Conservation (phyloP, 2,113 vertebrate species). For the Nipponia nippon region DNA sequence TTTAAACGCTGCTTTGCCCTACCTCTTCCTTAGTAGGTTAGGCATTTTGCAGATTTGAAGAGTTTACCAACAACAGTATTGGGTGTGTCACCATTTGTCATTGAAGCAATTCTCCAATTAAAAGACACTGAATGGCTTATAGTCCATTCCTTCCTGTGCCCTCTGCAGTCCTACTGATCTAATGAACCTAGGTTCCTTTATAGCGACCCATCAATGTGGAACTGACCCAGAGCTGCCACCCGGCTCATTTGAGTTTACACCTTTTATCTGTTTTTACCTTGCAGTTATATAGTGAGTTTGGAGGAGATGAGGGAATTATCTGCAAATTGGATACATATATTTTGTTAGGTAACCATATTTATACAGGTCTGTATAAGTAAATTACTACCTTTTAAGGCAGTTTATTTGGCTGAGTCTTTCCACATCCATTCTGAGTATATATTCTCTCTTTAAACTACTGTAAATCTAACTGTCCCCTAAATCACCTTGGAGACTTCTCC, state of each 20-base stretch:
- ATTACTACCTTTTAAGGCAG: background rate
- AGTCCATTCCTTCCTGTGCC: background rate
- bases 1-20: background rate
- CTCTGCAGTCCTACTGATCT: background rate
- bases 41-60: background rate
- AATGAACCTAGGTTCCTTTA: background rate
- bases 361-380: background rate
- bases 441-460: background rate
- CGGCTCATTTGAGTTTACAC: background rate
- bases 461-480: slow-evolving; percentile 1
- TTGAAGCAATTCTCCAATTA: background rate
- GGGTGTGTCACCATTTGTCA: background rate
- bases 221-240: background rate
- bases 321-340: background rate
- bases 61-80: background rate
- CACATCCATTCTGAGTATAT: background rate
- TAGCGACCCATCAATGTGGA: background rate
- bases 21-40: background rate
- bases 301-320: background rate
- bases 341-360: background rate
- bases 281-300: background rate
- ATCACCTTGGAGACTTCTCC: slow-evolving; percentile 8
- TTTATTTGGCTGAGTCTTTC: background rate
- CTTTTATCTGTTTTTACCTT: background rate
- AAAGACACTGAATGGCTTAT: background rate